Evolutionary conservation across 2,113 vertebrate species (phyloP), one percentile per base, ranked within the genome.

Genomic region (Erythrocebus patas): DNA sequence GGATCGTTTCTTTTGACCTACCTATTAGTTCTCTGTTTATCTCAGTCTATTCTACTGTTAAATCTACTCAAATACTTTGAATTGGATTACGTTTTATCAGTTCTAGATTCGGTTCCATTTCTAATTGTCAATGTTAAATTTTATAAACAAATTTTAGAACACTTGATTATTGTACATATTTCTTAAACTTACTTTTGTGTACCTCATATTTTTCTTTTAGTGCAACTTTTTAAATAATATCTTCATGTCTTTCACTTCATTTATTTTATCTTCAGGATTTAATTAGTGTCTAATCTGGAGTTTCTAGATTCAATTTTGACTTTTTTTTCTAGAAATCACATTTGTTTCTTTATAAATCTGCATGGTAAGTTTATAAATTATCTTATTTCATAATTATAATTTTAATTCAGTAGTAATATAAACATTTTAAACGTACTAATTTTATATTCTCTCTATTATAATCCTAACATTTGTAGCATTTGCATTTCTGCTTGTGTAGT

Each of bases 271-370:
- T 76, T 80, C 50, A 83, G 79, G 79, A 89, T 96, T 35, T 59
- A 85, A 83, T 72, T 66, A 11, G 2, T 57, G 11, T 80, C 43
- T 84, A 80, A 97, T 91, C 23, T 61, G 43, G 14, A 70, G 13
- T 70, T 91, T 89, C 17, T 68, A 84, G 82, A 59, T 92, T 97
- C 38, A 90, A 18, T 72, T 70, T 55, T 57, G 76, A 68, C 3
- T 52, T 73, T 92, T 80, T 87, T 94, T 92, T 90, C 30, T 87
- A 76, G 48, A 95, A 85, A n/a, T 93, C 79, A 45, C 27, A 89
- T 93, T 59, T 92, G 13, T 82, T 73, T 94, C 6, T 90, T 84
- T 80, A 48, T 35, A 91, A 81, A 89, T 57, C 27, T 78, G 3
- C 10, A 83, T 66, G 48, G 43, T 68, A 84, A 76, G 50, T 76